Evolutionary conservation across 2,113 vertebrate species (phyloP).

Genomic region (Triplophysa siluroides): DNA sequence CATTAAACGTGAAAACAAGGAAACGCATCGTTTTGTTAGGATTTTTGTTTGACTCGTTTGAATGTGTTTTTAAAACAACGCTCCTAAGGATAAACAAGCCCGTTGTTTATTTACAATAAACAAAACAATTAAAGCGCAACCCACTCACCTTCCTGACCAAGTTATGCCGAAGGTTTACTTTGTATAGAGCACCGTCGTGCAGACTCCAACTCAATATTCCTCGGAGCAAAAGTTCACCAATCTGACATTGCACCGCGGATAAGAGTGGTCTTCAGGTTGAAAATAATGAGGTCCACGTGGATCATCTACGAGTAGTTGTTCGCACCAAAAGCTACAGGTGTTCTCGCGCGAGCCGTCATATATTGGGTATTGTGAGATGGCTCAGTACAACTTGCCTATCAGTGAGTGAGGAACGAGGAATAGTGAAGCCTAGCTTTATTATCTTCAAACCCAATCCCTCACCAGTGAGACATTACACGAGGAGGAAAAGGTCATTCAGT

Average conservation of each 20-base stretch:
- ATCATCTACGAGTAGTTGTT: slow-evolving; percentile 68
- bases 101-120: not conserved
- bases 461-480: slow-evolving; percentile 83
- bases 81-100: not conserved
- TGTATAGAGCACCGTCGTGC: slow-evolving; percentile 65
- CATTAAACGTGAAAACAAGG: not conserved
- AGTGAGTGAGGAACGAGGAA: slow-evolving; percentile 76
- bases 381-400: slow-evolving; percentile 79
- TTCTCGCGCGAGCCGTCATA: slow-evolving; percentile 64
- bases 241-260: slow-evolving; percentile 73
- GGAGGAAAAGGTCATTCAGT: slow-evolving; percentile 84
- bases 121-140: slow-evolving; percentile 1
- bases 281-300: slow-evolving; percentile 83
- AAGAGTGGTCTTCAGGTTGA: slow-evolving; percentile 73
- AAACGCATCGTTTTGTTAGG: not conserved
- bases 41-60: too few species aligned
- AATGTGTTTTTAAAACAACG: too few species aligned
- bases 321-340: slow-evolving; percentile 86
- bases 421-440: slow-evolving; percentile 78
- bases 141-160: slow-evolving; percentile 87
- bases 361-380: slow-evolving; percentile 60
- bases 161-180: slow-evolving; percentile 77
- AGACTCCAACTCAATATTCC: slow-evolving; percentile 73
- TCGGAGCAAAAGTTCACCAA: slow-evolving; percentile 83
- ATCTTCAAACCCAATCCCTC: slow-evolving; percentile 81